Conservation (phyloP, 2,888 invertebrate genomes). For the Marasmarcha lunaedactyla region DNA sequence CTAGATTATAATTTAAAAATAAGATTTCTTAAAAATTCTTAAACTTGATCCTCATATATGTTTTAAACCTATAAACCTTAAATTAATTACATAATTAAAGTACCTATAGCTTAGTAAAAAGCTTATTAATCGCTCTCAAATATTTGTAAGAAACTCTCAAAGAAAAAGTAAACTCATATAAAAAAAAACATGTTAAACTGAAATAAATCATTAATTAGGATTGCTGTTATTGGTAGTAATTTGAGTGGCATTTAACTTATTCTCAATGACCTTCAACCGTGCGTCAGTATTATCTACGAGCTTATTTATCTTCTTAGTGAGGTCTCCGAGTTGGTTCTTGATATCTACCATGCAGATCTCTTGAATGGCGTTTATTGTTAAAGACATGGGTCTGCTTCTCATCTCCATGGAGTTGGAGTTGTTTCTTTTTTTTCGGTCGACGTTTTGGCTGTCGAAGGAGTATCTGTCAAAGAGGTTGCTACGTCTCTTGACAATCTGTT, state of each 20-base stretch:
- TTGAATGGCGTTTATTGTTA: constrained; percentile 53
- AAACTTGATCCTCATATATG: too few relatives aligned
- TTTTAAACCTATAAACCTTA: too few relatives aligned
- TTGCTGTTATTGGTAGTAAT: too few relatives aligned
- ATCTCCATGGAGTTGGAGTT: constrained; percentile 37
- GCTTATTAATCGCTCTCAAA: too few relatives aligned
- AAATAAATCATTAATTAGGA: too few relatives aligned
- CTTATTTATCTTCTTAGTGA: constrained; percentile 50
- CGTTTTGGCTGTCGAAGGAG: constrained; percentile 50
- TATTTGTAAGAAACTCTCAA: too few relatives aligned
- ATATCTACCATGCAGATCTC: constrained; percentile 63
- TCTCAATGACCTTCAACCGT: constrained; percentile 37
- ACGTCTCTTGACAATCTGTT: constrained; percentile 46
- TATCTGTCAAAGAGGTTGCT: constrained; percentile 55
- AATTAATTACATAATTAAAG: too few relatives aligned
- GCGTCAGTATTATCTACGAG: constrained; percentile 40
- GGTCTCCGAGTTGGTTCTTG: constrained; percentile 46
- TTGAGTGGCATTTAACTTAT: constrained; percentile 19
- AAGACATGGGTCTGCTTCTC: constrained; percentile 38
- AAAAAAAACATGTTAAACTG: too few relatives aligned
- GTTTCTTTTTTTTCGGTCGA: constrained; percentile 46
- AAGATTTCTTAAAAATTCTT: too few relatives aligned
- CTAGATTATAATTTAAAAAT: too few relatives aligned
- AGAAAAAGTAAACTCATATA: too few relatives aligned
- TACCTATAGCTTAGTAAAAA: too few relatives aligned